phyloP scores from a whole-genome alignment of 2,113 vertebrate species.

The Etheostoma spectabile region DNA sequence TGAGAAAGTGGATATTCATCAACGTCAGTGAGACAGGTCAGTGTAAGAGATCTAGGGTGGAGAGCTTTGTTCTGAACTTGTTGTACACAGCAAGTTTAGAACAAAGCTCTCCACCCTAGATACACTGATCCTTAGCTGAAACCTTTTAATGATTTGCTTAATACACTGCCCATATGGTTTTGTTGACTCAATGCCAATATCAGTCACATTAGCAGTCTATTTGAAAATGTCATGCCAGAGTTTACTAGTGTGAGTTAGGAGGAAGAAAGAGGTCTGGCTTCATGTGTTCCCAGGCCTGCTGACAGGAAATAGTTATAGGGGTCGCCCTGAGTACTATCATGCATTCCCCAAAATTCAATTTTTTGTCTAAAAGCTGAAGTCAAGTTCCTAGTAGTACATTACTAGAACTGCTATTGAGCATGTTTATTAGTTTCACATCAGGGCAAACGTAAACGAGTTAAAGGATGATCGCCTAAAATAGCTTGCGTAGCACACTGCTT shows the following conservation, averaged over 20 bases:
- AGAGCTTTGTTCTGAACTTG: slow-evolving; percentile 21
- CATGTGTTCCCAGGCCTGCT: slow-evolving; percentile 32
- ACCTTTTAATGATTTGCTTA: slow-evolving; percentile 7
- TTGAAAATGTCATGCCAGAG: slow-evolving; percentile 13
- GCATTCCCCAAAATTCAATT: slow-evolving; percentile 30
- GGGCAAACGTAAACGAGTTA: background rate
- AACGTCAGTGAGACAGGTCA: slow-evolving; percentile 1
- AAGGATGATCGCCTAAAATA: slow-evolving; percentile 11
- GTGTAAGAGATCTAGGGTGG: background rate
- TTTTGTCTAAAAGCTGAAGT: slow-evolving; percentile 33
- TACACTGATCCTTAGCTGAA: background rate
- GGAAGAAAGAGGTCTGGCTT: slow-evolving; percentile 10
- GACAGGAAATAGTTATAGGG: slow-evolving; percentile 39
- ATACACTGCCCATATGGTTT: slow-evolving; percentile 32
- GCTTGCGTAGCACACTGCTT: background rate
- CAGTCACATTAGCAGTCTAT: slow-evolving; percentile 13
- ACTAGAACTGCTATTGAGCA: slow-evolving; percentile 28
- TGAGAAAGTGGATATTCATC: background rate
- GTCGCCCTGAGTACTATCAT: background rate
- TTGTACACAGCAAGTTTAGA: too few species aligned
- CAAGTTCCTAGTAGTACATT: slow-evolving; percentile 48
- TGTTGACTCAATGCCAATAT: slow-evolving; percentile 18
- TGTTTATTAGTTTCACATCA: slow-evolving; percentile 37
- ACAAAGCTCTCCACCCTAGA: too few species aligned
- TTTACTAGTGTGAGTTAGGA: background rate